Base-by-base conservation (phyloP, 1,140 invertebrate genomes). In the Drosophila cardini region DNA sequence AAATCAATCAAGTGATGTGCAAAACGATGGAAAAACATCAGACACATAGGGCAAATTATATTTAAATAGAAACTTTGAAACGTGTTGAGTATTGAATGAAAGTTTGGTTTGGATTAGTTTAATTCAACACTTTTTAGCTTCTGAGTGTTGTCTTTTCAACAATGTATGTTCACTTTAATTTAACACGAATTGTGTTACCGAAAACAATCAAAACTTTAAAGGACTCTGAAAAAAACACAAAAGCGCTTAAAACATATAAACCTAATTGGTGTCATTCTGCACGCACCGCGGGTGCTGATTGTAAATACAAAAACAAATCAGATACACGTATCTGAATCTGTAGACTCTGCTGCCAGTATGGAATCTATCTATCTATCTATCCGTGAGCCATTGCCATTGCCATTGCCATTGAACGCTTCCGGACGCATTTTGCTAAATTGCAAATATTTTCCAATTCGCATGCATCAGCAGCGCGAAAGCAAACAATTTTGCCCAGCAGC, bases 401-500 rank as follows among this genome's bases (percentile, higher is more conserved):
- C 48, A 30, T n/a, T 63, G 67, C 78, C 82, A 52, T 82, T 71
- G 76, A 48, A 81, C 65, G 80, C 84, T 85, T 89, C 77, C 84
- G 77, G 83, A 73, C 78, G 74, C 76, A 84, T 89, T 89, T 89
- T 89, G 84, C 84, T 84, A 89, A 89, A 90, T 89, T 89, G 84
- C 84, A 89, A 89, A 89, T 89, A 89, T 89, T 89, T 89, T 79
- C 72, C 84, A 84, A 89, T 84, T 80, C 84, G 84, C 85, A 89
- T 89, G 84, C 84, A 89, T 84, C 84, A 89, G 85, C 84, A 80
- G 52, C 80, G 68, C 72, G 76, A 76, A 84, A 84, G 84, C 84
- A 89, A 87, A 86, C 83, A 83, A 89, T 87, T 89, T 87, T 77
- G 72, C 79, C 81, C 69, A 64, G 69, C 77, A 72, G 84, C 80